Conservation (phyloP, 2,113 vertebrate genomes). For the Nesospiza acunhae region DNA sequence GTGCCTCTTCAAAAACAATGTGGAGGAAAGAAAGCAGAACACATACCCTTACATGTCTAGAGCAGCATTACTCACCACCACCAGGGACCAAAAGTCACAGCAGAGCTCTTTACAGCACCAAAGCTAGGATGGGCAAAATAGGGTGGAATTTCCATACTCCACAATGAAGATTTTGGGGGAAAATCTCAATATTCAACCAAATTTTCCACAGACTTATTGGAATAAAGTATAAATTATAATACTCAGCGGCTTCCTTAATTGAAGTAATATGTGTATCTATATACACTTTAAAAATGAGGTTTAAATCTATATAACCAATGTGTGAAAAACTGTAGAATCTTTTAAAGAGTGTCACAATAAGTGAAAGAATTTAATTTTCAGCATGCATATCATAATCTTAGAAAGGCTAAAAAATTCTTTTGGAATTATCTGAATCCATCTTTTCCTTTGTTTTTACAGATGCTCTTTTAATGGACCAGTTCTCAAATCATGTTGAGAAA, state of each 20-base stretch:
- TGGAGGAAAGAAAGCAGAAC: neutral
- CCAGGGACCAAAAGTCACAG: neutral
- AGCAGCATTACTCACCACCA: neutral
- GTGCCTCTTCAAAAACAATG: neutral
- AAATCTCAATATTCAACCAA: neutral
- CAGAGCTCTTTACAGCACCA: neutral
- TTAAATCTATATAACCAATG: neutral
- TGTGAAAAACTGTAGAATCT: neutral
- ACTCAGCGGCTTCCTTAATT: neutral
- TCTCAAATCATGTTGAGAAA: conserved; percentile 18
- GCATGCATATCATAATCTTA: neutral
- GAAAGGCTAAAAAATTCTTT: neutral
- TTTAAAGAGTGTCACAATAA: neutral
- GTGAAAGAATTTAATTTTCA: neutral
- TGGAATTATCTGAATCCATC: conserved; percentile 32
- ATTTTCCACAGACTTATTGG: neutral
- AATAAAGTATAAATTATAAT: neutral
- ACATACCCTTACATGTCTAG: accelerated
- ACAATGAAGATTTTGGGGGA: neutral
- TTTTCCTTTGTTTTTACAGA: conserved; percentile 68
- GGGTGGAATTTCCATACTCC: neutral
- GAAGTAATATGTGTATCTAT: neutral
- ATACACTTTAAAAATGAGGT: neutral
- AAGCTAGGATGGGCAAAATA: neutral
- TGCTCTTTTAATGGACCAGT: conserved; percentile 36